Conservation (phyloP, 1,140 invertebrate species). For the Diorhabda carinulata region DNA sequence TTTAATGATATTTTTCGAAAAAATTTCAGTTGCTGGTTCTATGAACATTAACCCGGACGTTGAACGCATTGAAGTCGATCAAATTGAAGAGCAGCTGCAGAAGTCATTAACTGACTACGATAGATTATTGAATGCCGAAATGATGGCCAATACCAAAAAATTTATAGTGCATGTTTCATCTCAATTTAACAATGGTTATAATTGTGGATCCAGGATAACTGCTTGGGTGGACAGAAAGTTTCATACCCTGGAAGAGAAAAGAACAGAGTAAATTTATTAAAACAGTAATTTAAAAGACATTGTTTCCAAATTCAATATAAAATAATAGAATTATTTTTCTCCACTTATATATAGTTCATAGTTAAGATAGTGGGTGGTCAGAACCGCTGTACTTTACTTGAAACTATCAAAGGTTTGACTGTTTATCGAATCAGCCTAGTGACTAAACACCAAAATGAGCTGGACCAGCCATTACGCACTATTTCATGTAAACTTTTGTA, state of each 20-base stretch:
- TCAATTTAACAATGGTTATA: conserved; percentile 50
- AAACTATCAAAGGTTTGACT: too few relatives aligned
- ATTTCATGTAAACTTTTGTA: too few relatives aligned
- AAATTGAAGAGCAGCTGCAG: conserved; percentile 19
- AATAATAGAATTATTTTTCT: too few relatives aligned
- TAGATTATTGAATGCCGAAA: conserved; percentile 22
- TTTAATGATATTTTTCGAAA: neutral
- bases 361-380: too few relatives aligned
- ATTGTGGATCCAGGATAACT: conserved; percentile 52
- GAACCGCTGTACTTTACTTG: too few relatives aligned
- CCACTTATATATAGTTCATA: too few relatives aligned
- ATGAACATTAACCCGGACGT: neutral
- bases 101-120: conserved; percentile 24
- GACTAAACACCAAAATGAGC: too few relatives aligned
- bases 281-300: too few relatives aligned
- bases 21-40: neutral
- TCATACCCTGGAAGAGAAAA: conserved; percentile 56
- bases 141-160: conserved; percentile 19
- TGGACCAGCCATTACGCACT: too few relatives aligned
- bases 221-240: conserved; percentile 53
- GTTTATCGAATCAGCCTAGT: too few relatives aligned
- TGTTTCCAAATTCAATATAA: too few relatives aligned
- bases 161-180: conserved; percentile 52
- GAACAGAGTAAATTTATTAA: conserved; percentile 48
- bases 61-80: conserved; percentile 2